Evolutionary conservation across 2,797 vertebrate genomes (phyloP).

Genomic region (Acanthurus leucopareius): DNA sequence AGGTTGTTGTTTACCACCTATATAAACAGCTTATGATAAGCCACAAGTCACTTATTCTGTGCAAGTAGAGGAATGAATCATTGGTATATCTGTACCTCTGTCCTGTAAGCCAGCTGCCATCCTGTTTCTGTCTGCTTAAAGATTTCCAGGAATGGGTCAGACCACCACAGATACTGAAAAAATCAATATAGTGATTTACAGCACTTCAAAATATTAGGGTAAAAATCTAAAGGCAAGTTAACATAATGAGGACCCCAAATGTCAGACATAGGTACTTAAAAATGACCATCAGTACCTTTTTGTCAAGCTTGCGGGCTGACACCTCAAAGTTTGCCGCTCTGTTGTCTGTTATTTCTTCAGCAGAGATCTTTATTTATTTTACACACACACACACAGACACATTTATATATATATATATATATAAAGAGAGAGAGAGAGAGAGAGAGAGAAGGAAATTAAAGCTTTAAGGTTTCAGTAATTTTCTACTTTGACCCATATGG

Average conservation of each 20-base stretch:
- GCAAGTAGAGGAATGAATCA: neutral
- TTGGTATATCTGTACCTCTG: constrained; percentile 87
- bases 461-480: neutral
- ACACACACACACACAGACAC: too few relatives aligned
- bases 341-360: constrained; percentile 96
- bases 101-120: constrained; percentile 97
- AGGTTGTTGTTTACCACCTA: constrained; percentile 98
- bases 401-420: too few relatives aligned
- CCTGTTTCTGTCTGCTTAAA: constrained; percentile 91
- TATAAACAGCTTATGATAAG: neutral
- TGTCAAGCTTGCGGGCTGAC: constrained; percentile 92
- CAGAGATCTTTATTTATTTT: constrained; percentile 85
- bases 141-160: constrained; percentile 97
- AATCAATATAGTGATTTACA: neutral
- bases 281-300: constrained; percentile 86
- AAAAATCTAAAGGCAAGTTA: neutral
- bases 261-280: neutral
- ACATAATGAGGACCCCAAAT: neutral
- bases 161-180: constrained; percentile 87
- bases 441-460: neutral
- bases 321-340: constrained; percentile 91
- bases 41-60: rapidly evolving
- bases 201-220: neutral
- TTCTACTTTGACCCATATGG: neutral
- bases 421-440: too few relatives aligned